Evolutionary conservation across 2,888 invertebrate species (phyloP).

Genomic region (Conops quadrifasciatus): DNA sequence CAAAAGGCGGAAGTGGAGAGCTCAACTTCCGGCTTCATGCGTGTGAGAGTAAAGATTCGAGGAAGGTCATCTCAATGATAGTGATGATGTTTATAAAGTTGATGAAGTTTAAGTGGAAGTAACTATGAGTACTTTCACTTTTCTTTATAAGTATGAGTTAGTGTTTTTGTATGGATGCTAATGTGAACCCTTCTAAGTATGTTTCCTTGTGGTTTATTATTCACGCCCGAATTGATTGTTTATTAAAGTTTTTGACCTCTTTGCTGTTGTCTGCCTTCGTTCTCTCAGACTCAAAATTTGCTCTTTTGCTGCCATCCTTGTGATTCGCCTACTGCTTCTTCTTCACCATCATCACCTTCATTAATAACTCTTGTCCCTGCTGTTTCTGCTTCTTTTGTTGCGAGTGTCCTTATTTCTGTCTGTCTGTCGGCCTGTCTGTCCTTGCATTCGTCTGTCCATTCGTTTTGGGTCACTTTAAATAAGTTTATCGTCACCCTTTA

Average conservation of each 20-base stretch:
- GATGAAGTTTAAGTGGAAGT: slow-evolving; percentile 34
- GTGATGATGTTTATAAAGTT: slow-evolving; percentile 4
- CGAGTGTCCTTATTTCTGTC: background rate
- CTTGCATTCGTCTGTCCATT: slow-evolving; percentile 36
- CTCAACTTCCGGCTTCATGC: slow-evolving; percentile 12
- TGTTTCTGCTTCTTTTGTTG: background rate
- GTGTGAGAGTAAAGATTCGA: background rate
- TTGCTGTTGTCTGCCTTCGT: slow-evolving; percentile 23
- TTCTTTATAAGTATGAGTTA: slow-evolving; percentile 24
- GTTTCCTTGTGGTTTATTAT: slow-evolving; percentile 64
- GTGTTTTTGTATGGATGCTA: slow-evolving; percentile 17
- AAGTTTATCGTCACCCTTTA: slow-evolving; percentile 49
- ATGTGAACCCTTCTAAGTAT: slow-evolving; percentile 46
- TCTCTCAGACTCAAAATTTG: background rate
- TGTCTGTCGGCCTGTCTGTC: slow-evolving; percentile 19
- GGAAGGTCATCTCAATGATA: background rate
- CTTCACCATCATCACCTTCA: too few species aligned
- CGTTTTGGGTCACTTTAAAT: slow-evolving; percentile 57
- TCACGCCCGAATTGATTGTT: slow-evolving; percentile 64
- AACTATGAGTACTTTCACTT: slow-evolving; percentile 55
- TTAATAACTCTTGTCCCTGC: background rate
- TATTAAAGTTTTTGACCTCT: slow-evolving; percentile 58
- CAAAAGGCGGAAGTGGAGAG: slow-evolving; percentile 16
- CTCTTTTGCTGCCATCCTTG: background rate
- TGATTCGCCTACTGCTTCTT: background rate